These are phyloP conservation scores for Calyptomena viridis DNA, from an alignment of 2,113 vertebrate species.

Conservation along the genomic window DNA sequence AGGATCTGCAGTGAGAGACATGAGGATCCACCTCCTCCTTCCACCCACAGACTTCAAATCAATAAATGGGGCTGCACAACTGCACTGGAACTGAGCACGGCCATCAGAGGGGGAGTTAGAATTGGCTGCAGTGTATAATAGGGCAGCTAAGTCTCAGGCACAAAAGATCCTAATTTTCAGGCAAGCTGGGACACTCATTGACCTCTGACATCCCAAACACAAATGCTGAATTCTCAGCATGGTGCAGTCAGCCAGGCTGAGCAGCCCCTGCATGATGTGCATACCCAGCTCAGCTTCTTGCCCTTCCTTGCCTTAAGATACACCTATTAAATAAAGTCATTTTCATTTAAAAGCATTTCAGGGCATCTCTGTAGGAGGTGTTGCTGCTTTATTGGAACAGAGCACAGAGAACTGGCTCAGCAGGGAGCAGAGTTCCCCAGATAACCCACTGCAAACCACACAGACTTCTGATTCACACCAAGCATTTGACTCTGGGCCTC, in stretches of 20 bases:
- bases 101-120: accelerated
- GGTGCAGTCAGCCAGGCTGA: neutral
- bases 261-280: neutral
- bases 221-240: neutral
- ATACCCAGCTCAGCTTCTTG: neutral
- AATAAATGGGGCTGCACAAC: accelerated
- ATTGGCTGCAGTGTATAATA: neutral
- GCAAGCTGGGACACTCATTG: neutral
- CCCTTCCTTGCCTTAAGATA: neutral
- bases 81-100: accelerated
- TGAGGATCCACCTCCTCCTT: neutral
- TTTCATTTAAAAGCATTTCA: neutral
- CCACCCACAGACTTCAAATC: neutral
- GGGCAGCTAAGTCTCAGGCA: neutral
- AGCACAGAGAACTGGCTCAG: neutral
- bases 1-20: neutral
- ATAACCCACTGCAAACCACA: neutral
- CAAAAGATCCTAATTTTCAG: neutral
- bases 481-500: neutral
- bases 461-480: neutral
- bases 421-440: accelerated
- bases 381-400: neutral
- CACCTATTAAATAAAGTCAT: neutral
- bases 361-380: neutral
- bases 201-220: neutral